phyloP scores from a whole-genome alignment of 2,888 invertebrate species.

The Doris montereyensis region DNA sequence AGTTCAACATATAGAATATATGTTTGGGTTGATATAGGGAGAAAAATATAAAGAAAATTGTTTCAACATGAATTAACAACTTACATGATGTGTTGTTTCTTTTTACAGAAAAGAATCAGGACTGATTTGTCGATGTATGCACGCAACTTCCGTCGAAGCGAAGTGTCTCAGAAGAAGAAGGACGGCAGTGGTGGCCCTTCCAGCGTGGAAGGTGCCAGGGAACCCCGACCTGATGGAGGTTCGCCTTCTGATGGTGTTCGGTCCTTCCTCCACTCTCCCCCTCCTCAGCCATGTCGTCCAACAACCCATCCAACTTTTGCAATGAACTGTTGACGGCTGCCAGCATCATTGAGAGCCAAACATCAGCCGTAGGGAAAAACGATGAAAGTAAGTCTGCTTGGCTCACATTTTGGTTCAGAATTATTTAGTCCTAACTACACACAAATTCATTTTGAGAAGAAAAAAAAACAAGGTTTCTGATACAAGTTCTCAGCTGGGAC shows the following conservation, averaged over 20 bases:
- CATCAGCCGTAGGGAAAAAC: constrained; percentile 14
- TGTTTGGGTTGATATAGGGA: too few species aligned
- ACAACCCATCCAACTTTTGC: constrained; percentile 40
- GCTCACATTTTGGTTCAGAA: not conserved
- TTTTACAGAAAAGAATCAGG: constrained; percentile 44
- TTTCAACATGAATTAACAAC: too few species aligned
- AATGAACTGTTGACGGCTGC: constrained; percentile 47
- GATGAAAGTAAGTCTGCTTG: too few species aligned
- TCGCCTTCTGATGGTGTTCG: not conserved
- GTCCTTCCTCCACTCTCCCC: constrained; percentile 28
- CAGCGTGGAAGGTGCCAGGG: constrained; percentile 2
- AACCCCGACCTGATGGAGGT: not conserved
- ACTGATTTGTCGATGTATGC: constrained; percentile 46
- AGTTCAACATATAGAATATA: too few species aligned
- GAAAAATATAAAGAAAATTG: too few species aligned
- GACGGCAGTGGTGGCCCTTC: not conserved
- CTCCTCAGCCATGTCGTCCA: not conserved
- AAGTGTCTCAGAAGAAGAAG: constrained; percentile 41
- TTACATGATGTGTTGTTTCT: too few species aligned
- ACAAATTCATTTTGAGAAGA: too few species aligned
- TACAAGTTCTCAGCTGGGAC: too few species aligned
- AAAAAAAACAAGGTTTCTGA: too few species aligned
- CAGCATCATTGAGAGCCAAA: constrained; percentile 45
- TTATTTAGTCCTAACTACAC: too few species aligned
- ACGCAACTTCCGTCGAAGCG: constrained; percentile 43